Conservation (phyloP, 1,140 invertebrate species). For the Drosophila nasuta region DNA sequence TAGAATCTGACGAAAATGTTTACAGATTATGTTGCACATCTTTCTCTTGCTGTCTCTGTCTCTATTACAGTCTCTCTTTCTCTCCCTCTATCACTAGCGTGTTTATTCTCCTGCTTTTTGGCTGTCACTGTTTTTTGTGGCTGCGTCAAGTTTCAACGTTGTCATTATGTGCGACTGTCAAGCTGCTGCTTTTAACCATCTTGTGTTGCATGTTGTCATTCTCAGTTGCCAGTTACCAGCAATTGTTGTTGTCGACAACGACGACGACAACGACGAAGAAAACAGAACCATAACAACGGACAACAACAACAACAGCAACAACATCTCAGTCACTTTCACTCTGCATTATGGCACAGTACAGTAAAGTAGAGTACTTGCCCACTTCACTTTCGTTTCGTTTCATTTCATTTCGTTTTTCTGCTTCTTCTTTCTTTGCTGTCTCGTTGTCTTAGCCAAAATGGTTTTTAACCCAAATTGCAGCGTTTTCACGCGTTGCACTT, state of each 20-base stretch:
- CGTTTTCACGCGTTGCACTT: conserved; percentile 57
- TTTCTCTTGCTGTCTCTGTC: background rate
- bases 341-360: conserved; percentile 34
- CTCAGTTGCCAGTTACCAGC: conserved; percentile 47
- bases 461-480: conserved; percentile 74
- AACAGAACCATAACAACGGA: no score
- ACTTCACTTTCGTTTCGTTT: conserved; percentile 13
- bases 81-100: background rate
- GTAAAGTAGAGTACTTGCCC: background rate
- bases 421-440: background rate
- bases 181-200: conserved; percentile 5
- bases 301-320: conserved; percentile 1
- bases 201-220: conserved; percentile 57
- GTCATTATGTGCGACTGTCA: conserved; percentile 9
- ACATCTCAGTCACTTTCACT: conserved; percentile 70
- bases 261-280: conserved; percentile 4
- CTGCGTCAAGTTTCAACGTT: conserved; percentile 18
- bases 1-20: background rate
- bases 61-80: background rate
- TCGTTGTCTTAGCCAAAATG: conserved; percentile 64
- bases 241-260: conserved; percentile 45
- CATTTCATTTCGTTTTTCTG: background rate
- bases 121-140: background rate
- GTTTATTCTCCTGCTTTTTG: background rate
- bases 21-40: conserved; percentile 1